phyloP scores from a whole-genome alignment of 1,140 invertebrate species.

The Microplitis demolitor region DNA sequence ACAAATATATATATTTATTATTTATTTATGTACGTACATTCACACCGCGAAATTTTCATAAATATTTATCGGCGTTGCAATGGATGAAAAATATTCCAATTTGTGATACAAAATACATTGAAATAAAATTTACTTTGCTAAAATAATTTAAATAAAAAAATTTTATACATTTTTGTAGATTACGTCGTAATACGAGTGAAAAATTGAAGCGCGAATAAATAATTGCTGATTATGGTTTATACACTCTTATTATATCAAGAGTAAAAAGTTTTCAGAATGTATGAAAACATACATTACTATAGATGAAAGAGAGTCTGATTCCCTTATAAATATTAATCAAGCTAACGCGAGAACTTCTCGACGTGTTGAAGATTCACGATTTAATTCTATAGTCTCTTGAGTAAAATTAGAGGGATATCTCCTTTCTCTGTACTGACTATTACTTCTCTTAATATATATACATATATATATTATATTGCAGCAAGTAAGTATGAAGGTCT shows the following conservation, averaged over 20 bases:
- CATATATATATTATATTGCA: no score
- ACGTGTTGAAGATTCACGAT: slow-evolving; percentile 17
- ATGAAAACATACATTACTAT: not conserved
- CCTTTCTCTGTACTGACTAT: not conserved
- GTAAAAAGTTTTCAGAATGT: not conserved
- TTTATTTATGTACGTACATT: not conserved
- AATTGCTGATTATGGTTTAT: not conserved
- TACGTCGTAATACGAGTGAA: no score
- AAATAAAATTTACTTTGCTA: no score
- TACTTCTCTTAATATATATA: not conserved
- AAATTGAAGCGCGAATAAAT: not conserved
- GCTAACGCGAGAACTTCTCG: slow-evolving; percentile 27
- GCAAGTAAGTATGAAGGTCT: no score
- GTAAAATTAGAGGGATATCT: not conserved
- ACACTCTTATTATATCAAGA: not conserved
- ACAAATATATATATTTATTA: not conserved
- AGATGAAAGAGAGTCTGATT: slow-evolving; percentile 10
- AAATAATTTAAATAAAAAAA: no score
- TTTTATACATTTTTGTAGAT: no score
- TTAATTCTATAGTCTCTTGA: slow-evolving; percentile 19
- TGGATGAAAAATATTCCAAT: not conserved
- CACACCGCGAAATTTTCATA: slow-evolving; percentile 36
- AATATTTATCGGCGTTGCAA: slow-evolving; percentile 33
- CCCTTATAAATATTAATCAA: slow-evolving; percentile 52
- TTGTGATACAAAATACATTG: not conserved